Evolutionary conservation across 2,797 vertebrate species (phyloP), one percentile per base, ranked within the genome.

Genomic region (Spondyliosoma cantharus): DNA sequence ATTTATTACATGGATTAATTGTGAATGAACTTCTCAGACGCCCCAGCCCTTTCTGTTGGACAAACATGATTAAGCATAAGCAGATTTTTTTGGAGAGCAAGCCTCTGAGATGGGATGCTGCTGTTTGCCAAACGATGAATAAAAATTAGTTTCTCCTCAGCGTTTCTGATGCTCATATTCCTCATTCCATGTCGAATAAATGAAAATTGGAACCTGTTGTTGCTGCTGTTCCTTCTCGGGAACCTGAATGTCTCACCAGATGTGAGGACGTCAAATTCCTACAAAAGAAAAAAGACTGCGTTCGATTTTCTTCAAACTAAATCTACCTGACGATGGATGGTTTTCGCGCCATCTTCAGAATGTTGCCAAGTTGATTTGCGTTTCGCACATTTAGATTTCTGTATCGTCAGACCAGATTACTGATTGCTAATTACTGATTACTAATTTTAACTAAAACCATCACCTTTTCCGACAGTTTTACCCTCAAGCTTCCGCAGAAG

Each of bases 11-110:
- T 32, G 16, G 29, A 49, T 29, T 60, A 45, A 58, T 60, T 64
- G 19, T 58, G 56, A 64, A 13, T 54, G 17, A 68, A 49, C 16
- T 24, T 15, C 46, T 74, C 58, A 14, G 25, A 79, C 20, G 37
- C 29, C 37, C 19, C 22, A 24, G 20, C 56, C 6, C n/a, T 46
- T 53, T 53, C 25, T 37, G 4, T 9, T 22, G 48, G 7, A 17
- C 45, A 75, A 46, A 59, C n/a, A 67, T 27, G 16, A 53, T 80
- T 20, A 52, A 64, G 20, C 3, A 29, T 3, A 22, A 52, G 29
- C 2, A 48, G 24, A 57, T 24, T 32, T 52, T 45, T 45, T 32
- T 32, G 29, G 20, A 64, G 19, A 53, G 24, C 17, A 70, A 45
- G 19, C n/a, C 42, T 62, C 27, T 59, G 52, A 4, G n/a, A 61